Evolutionary conservation across 2,888 invertebrate species (phyloP), one percentile per base, ranked within the genome.

Genomic region (Phoenoteleia sp.): DNA sequence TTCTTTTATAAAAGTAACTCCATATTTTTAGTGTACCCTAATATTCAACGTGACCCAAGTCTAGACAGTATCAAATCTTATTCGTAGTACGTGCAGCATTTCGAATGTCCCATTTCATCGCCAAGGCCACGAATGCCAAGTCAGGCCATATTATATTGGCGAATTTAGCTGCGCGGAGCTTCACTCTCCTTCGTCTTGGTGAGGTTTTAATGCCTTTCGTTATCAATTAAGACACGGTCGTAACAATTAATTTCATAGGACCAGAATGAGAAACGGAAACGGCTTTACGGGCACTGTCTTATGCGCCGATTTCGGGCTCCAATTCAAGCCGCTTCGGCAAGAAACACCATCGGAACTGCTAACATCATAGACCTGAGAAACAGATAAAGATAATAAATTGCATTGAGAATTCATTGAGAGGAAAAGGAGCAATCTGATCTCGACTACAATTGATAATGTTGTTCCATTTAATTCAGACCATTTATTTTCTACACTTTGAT

Each of bases 141-240:
- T 64, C 72, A 79, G 74, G 45, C 47, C 62, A 54, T 74, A 72
- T 85, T 81, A 81, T 77, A 77, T 64, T 60, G 69, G 77, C 74
- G 42, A 71, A 45, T 64, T 84, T 54, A 83, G 76, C 67, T 72
- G 27, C 39, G 60, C 47, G 77, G 33, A 49, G 58, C 29, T 56
- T 60, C 42, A 29, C 33, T 52, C 36, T 66, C 33, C 60, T 58
- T 3, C 66, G 66, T 47, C 76, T 80, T 66, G 76, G 86, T 80
- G 87, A 88, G 87, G 89, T 91, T 90, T 91, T 91, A 91, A 91
- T 90, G 91, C 87, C 79, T 80, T 89, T 89, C 90, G 90, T 92
- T 92, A 92, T 92, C 92, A 92, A 92, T 92, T 92, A 92, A 91
- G 89, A 88, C 89, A 88, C 88, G 88, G 87, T 87, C 87, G 89